Base-by-base conservation (phyloP, 2,888 invertebrate species). In the Thereva nobilitata region DNA sequence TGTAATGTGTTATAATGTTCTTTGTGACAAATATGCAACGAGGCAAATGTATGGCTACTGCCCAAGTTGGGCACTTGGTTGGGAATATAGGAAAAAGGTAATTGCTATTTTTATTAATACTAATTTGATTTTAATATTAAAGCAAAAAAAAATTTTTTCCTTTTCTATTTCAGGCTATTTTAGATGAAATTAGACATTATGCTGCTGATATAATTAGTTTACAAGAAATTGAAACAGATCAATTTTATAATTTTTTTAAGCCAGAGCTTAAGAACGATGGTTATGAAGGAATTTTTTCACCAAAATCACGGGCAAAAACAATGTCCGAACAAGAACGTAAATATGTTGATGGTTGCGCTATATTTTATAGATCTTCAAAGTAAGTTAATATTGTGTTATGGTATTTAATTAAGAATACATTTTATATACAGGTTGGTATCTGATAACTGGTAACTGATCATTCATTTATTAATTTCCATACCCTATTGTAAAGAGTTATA, bases 41-140 rank as follows among this genome's bases (percentile, higher is more conserved):
- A 84, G 97, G 75, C 96, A 97, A 83, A 95, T 97, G 92, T 99
- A 99, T 84, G 97, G 95, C 75, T 99, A 99, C 84, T 99, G 98
- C 82, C 98, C 99, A 34, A 92, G 94, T 74, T 99, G 98, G 98
- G 98, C 98, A 64, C 86, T 99, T 69, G 92, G 92, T 80, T 99
- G 99, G 99, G 96, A 97, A 77, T 98, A 98, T 84, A 86, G 99
- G 74, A 96, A 97, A 85, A 96, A 96, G 83, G 92, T 75, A 50
- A 10, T 10, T 47, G 5, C 12, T 47, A 47, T 9, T 5, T 47
- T 47, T 47, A 10, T 47, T 47, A n/a, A 3, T 3, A 10, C 12
- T 47, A 9, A 47, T n/a, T 3, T 1, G 4, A 10, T 47, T 47
- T 47, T 47, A 42, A n/a, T 42, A 42, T 4, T 42, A 42, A n/a